phyloP scores from a whole-genome alignment of 2,113 vertebrate species.

The Mionectes macconnelli region DNA sequence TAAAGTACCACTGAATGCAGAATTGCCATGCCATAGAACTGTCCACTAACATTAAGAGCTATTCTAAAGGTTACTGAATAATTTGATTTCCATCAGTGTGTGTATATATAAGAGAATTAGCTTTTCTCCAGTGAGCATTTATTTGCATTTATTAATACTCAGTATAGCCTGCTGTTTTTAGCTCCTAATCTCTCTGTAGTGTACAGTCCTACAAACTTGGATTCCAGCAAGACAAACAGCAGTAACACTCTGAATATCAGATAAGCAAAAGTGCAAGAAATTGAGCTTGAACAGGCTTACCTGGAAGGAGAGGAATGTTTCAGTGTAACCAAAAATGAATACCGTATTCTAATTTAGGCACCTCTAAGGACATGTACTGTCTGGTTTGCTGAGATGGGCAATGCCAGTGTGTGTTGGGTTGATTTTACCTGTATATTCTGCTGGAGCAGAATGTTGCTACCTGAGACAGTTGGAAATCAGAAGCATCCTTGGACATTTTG shows the following conservation, averaged over 20 bases:
- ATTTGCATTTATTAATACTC: constrained; percentile 59
- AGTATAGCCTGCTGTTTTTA: constrained; percentile 38
- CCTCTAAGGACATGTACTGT: background rate
- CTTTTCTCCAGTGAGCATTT: constrained; percentile 17
- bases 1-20: background rate
- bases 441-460: background rate
- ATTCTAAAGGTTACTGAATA: constrained; percentile 41
- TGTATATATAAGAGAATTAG: constrained; percentile 12
- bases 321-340: background rate
- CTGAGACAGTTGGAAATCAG: background rate
- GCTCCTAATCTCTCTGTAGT: background rate
- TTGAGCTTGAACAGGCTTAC: background rate
- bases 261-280: background rate
- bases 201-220: background rate
- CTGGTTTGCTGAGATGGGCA: background rate
- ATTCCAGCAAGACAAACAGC: background rate
- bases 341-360: background rate
- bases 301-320: background rate
- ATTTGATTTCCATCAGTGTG: constrained; percentile 7
- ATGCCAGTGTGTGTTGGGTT: background rate
- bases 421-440: background rate
- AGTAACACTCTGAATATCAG: background rate
- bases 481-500: background rate
- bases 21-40: background rate
- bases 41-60: background rate